Base-by-base conservation (phyloP, 2,113 vertebrate species). In the Mastomys natalensis region DNA sequence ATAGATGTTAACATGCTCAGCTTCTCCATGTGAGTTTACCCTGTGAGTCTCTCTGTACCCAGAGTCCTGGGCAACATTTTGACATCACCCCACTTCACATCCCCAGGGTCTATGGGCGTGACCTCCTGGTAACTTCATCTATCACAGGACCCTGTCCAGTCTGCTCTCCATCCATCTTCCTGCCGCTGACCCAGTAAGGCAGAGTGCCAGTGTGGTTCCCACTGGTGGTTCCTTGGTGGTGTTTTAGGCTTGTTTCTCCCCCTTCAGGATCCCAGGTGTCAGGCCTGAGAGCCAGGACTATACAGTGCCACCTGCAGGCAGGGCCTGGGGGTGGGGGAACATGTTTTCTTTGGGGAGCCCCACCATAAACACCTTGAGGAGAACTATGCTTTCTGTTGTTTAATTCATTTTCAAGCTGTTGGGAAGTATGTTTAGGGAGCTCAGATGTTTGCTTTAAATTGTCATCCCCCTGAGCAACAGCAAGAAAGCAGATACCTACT, bases 371-470 rank as follows among this genome's bases (percentile, higher is more conserved):
- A 84, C 58, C 40, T 26, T 19, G 81, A n/a, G n/a, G n/a, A 85
- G 58, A 43, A 64, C 58, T 45, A 62, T 40, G 3, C 16, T 86
- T 91, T 88, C 40, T 37, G 94, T 85, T 37, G 78, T 68, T 58
- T 34, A 94, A 37, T 87, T 92, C 91, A 77, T 92, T 43, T 96
- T 97, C 90, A 95, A 96, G 88, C 92, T 96, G 86, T 97, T 95
- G 94, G 40, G 96, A 96, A 96, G 93, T 48, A 43, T 93, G 96
- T 98, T 96, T 97, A 87, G 76, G 92, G 74, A 95, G 97, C 90
- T 96, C 62, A 66, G 53, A 31, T 94, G 86, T 80, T n/a, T 81
- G 72, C 94, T 97, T 97, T 95, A 96, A 76, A 89, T 96, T 34
- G 48, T 80, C 92, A 62, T 87, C 87, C 76, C 78, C 64, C 51